Base-by-base conservation (phyloP, 2,797 vertebrate genomes). In the Amblyopsis hoosieri region DNA sequence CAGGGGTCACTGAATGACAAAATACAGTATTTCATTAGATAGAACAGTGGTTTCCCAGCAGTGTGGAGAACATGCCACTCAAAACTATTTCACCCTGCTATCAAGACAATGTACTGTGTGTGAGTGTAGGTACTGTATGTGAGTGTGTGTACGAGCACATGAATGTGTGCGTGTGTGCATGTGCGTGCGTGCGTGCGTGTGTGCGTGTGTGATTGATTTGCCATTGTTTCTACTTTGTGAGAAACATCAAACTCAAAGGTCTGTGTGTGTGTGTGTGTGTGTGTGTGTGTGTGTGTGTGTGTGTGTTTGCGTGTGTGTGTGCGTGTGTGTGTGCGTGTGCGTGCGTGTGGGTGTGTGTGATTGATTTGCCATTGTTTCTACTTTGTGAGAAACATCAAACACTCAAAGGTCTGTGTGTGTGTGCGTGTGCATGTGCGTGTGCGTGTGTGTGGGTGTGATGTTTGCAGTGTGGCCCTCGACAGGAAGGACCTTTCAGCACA, bases 401-500 rank as follows among this genome's bases (percentile, higher is more conserved):
- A 57, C 11, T 33, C 19, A 33, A 49, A 31, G 4, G 58, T 31
- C 13, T 8, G 47, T 60, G 46, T 19, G 19, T 60, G 15, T 14
- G 37, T 19, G 42, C 12, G n/a, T 58, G 45, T 19, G 45, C 10
- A 11, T n/a, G 45, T 29, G 45, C 23, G 57, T 19, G 57, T 51
- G 23, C 50, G 48, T 60, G 29, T 42, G 48, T 15, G 47, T 51
- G 48, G 51, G 13, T 59, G 13, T 59, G 63, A 60, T 50, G 23
- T 51, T 29, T 54, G n/a, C 3, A 47, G 65, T 8, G 54, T 48
- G 59, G 51, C 23, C 45, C 42, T 51, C 53, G 42, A 57, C 70
- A 69, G 66, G 56, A 74, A 70, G 48, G 61, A 71, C 45, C 17
- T 6, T 47, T 49, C 45, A 57, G 69, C 48, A 48, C 13, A n/a